Base-by-base conservation (phyloP, 2,113 vertebrate genomes). In the Nothoprocta pentlandii region DNA sequence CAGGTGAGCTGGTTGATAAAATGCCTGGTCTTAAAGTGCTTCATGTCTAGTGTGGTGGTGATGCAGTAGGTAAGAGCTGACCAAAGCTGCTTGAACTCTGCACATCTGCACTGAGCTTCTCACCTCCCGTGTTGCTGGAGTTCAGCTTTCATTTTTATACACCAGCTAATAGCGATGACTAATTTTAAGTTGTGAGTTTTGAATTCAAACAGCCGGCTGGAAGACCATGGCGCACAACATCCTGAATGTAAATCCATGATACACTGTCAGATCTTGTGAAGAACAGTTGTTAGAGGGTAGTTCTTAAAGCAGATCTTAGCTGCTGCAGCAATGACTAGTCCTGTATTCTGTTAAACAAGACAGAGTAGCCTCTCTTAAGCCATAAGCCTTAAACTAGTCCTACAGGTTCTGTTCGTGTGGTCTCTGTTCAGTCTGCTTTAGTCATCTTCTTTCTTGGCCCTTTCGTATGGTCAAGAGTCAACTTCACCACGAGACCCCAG, bases 401-500 rank as follows among this genome's bases (percentile, higher is more conserved):
- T 53, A 16, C 47, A 30, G 28, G 21, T 54, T 93, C 61, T 49
- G 22, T 49, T 49, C 19, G 0, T 17, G 25, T 13, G 22, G 22
- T 41, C 80, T 78, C 56, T 75, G 61, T 4, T 32, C 0, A 0
- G 34, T 34, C 62, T 79, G 80, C 49, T 92, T 96, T 81, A 73
- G 80, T 91, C 83, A 92, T 56, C 41, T 28, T 67, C 49, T 16
- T 51, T 67, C 56, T 88, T 95, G 68, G 73, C 94, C 87, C 75
- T 76, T 58, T 5, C 34, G 1, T 2, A 46, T 21, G 2, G n/a
- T 3, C 26, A 51, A 11, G 51, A 78, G 58, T 61, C 61, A 30
- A 16, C 69, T 80, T 67, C 77, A 61, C 74, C 93, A 47, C 82
- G 64, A 93, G 94, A 89, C 89, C 89, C 90, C 4, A 66, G 66